A percentile compares a stretch with the other conserved stretches of the same genome.
phyloP scores from a whole-genome alignment of 2,113 vertebrate genomes.

The Cinclus cinclus region DNA sequence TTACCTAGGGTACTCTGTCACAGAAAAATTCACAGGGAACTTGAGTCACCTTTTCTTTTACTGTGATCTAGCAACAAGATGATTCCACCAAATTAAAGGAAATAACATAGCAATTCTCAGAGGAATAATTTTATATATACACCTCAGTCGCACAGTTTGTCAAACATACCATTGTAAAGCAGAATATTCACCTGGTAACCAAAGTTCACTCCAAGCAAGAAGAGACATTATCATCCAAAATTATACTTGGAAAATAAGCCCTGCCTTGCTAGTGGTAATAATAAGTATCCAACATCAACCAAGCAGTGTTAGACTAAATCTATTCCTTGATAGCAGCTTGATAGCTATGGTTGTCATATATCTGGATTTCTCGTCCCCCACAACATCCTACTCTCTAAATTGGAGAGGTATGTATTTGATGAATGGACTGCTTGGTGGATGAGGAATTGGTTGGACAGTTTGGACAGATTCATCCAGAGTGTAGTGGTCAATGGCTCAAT shows the following conservation, averaged over 20 bases:
- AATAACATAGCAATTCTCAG: background rate
- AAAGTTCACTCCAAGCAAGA: background rate
- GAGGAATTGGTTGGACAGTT: background rate
- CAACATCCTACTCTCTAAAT: background rate
- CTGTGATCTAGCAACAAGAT: background rate
- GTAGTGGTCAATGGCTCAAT: background rate
- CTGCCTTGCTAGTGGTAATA: background rate
- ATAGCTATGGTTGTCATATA: background rate
- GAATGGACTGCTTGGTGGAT: background rate
- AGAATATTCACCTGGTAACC: background rate
- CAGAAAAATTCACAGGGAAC: conserved; percentile 36
- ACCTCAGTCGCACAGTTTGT: background rate
- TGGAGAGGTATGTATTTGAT: background rate
- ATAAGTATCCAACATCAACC: background rate
- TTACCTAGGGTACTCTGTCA: conserved; percentile 7
- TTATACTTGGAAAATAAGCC: background rate
- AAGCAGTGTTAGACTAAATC: background rate
- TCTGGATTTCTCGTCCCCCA: background rate
- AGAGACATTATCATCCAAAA: background rate
- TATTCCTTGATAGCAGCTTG: background rate
- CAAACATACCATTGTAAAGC: background rate
- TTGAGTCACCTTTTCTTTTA: conserved; percentile 20
- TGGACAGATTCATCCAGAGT: background rate
- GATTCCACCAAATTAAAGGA: background rate
- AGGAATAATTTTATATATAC: background rate